These are phyloP conservation scores for Noctua comes DNA, from an alignment of 2,888 invertebrate genomes.

Conservation along the genomic window DNA sequence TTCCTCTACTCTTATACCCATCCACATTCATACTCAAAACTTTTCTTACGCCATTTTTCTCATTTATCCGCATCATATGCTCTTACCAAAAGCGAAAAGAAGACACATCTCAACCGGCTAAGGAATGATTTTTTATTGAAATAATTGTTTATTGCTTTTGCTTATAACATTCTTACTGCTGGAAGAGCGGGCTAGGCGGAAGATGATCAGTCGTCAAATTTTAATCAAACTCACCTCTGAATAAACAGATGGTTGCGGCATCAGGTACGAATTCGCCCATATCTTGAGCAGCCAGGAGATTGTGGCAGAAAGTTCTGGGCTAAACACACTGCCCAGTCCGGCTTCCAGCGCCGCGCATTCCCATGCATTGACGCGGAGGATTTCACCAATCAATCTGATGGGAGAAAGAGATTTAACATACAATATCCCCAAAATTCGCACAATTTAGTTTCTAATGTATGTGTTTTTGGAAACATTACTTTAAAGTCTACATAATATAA, in stretches of 20 bases:
- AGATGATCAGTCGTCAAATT: neutral
- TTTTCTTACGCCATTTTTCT: neutral
- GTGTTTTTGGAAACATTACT: neutral
- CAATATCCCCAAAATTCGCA: neutral
- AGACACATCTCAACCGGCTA: neutral
- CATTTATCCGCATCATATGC: neutral
- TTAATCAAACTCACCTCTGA: conserved; percentile 75
- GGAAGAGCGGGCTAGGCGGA: neutral
- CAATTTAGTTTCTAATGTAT: neutral
- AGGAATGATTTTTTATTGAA: neutral
- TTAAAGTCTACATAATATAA: neutral
- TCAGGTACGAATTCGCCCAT: conserved; percentile 94
- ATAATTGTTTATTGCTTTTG: neutral
- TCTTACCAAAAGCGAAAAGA: neutral
- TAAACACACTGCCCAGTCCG: conserved; percentile 91
- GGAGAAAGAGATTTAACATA: neutral
- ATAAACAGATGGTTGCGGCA: conserved; percentile 86
- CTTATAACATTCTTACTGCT: neutral
- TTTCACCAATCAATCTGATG: conserved; percentile 92
- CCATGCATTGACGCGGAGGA: conserved; percentile 94
- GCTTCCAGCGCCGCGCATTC: conserved; percentile 93
- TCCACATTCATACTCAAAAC: neutral
- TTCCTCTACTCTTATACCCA: neutral
- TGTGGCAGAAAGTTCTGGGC: conserved; percentile 94
- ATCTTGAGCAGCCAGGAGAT: conserved; percentile 95